Evolutionary conservation across 2,888 invertebrate species (phyloP), one percentile per base, ranked within the genome.

Genomic region (Pimpla rufipes): DNA sequence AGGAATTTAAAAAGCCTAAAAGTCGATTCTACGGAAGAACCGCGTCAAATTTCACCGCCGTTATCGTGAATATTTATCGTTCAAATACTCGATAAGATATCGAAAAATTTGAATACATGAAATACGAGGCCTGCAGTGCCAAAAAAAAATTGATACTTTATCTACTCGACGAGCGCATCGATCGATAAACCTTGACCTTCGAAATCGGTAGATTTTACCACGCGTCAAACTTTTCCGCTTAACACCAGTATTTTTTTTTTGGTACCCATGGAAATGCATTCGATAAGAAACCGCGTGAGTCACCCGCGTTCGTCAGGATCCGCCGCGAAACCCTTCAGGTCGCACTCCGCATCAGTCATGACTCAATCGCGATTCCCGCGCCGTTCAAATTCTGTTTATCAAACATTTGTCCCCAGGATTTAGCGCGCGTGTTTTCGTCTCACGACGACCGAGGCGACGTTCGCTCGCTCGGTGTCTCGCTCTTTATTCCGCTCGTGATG

Each of bases 401-500:
- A 29, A 55, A 45, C 55, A 62, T 62, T 52, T 77, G 40, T 77
- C 45, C 55, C 42, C 42, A 74, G 62, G 45, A 64, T 55, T 45
- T 68, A n/a, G n/a, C 68, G 62, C 23, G 74, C 37, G 23, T 74
- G 52, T 84, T 75, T 71, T 71, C 75, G 67, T 84, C 75, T 71
- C 70, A n/a, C n/a, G 57, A 66, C 64, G 55, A 16, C n/a, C 66
- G 84, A 79, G 71, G 75, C 71, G 35, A 70, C 66, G 68, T 66
- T 52, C 67, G 21, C 62, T 73, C 35, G 55, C 40, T 74, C n/a
- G 57, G n/a, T 66, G 71, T 77, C 50, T 50, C 59, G 68, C n/a
- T 68, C 64, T 82, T 85, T 68, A 80, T 88, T 89, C 86, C 85
- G 88, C 85, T 86, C 87, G 86, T 86, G 89, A 88, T 85, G 83